Evolutionary conservation across 2,797 vertebrate species (phyloP).

Genomic region (Atherinosoma microstoma): DNA sequence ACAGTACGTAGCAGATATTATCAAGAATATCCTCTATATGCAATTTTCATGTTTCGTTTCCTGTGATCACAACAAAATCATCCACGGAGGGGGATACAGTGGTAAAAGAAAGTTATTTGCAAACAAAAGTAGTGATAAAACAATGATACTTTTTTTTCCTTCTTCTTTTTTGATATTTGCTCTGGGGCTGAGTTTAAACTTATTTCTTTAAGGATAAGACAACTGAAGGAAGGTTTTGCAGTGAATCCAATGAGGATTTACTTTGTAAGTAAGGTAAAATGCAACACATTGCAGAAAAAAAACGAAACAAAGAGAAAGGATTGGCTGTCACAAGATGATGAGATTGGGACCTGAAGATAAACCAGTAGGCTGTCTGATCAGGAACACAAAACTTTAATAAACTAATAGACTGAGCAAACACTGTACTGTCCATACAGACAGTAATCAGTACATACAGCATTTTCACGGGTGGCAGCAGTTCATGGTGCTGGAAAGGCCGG

Average conservation of each 20-base stretch:
- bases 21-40: constrained; percentile 65
- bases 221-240: too few species aligned
- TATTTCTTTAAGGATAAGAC: constrained; percentile 10
- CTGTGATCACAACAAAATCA: constrained; percentile 53
- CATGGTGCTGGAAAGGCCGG: constrained; percentile 45
- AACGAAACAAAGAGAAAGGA: too few species aligned
- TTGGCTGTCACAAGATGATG: too few species aligned
- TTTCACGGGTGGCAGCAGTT: constrained; percentile 19
- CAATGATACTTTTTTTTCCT: constrained; percentile 37
- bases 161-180: constrained; percentile 19
- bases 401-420: too few species aligned
- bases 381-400: too few species aligned
- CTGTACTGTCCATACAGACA: not conserved
- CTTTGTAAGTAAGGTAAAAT: too few species aligned
- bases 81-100: constrained; percentile 33
- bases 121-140: constrained; percentile 43
- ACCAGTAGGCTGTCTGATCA: too few species aligned
- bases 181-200: constrained; percentile 21
- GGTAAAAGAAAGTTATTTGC: constrained; percentile 32
- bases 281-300: too few species aligned
- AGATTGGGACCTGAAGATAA: too few species aligned
- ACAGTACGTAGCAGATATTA: constrained; percentile 71
- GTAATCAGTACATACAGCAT: not conserved
- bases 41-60: constrained; percentile 66
- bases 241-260: too few species aligned